These are phyloP conservation scores for Helicoverpa assulta DNA, from an alignment of 2,888 invertebrate genomes.

Conservation along the genomic window DNA sequence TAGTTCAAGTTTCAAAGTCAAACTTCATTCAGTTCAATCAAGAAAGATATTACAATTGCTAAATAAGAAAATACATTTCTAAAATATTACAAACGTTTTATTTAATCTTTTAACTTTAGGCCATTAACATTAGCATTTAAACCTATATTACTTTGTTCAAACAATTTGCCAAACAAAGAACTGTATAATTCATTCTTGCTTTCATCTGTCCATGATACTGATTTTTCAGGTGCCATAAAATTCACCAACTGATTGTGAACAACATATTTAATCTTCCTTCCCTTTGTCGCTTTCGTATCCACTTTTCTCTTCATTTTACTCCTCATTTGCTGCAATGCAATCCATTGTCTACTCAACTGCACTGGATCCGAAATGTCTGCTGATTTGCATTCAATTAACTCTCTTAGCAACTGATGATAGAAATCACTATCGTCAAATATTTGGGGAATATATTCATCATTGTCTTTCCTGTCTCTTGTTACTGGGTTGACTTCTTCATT, in stretches of 20 bases:
- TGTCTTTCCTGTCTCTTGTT: conserved; percentile 77
- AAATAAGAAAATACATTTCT: conserved; percentile 1
- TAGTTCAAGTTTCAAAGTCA: not conserved
- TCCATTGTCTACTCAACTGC: conserved; percentile 96
- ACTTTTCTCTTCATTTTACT: conserved; percentile 98
- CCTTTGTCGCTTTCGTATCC: conserved; percentile 98
- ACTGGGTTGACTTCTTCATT: conserved; percentile 68
- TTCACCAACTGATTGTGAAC: conserved; percentile 96
- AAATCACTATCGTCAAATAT: conserved; percentile 99
- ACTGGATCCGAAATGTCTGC: conserved; percentile 95
- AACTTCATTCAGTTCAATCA: not conserved
- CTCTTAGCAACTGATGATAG: conserved; percentile 97
- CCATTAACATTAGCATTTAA: conserved; percentile 79
- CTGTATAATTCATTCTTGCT: conserved; percentile 95
- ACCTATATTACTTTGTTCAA: conserved; percentile 85
- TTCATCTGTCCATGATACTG: conserved; percentile 93
- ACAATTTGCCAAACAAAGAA: conserved; percentile 94
- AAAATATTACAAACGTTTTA: conserved; percentile 22
- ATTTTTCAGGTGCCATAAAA: conserved; percentile 96
- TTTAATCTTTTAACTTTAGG: conserved; percentile 73
- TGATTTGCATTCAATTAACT: conserved; percentile 97
- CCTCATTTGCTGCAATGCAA: conserved; percentile 97
- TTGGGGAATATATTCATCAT: conserved; percentile 93
- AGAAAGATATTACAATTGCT: not conserved
- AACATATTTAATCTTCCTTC: conserved; percentile 96